Evolutionary conservation across 1,140 invertebrate species (phyloP), one percentile per base, ranked within the genome.

Genomic region (Nasonia vitripennis): DNA sequence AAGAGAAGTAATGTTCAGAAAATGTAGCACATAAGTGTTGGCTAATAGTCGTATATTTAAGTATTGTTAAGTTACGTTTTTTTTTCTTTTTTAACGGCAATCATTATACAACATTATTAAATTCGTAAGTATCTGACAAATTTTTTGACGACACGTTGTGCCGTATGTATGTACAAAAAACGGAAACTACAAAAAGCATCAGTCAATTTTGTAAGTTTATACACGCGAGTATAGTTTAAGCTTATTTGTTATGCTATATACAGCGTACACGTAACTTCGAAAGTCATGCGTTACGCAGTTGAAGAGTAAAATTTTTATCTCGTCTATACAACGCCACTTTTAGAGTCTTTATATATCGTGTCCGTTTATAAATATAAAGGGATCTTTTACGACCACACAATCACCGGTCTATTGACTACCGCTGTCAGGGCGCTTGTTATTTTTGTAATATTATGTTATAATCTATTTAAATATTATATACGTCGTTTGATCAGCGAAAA

Each of bases 371-470:
- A 68, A 81, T 31, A 23, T 82, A 45, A 82, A 86, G 27, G 51
- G 37, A 74, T 83, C 48, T 74, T 86, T 86, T 70, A 83, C 23
- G 77, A 51, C 62, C n/a, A 83, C 23, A 74, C 70, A 85, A 89
- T 89, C 87, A 88, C 89, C 81, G 89, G 83, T 92, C 89, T 88
- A 89, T 89, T 87, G 88, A 88, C 87, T 89, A 89, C 68, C 85
- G 88, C 88, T 90, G 87, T 88, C 86, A 87, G 88, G 77, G 90
- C 89, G 91, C 90, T 93, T 92, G 92, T 93, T 93, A 91, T 92
- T 92, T 90, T 90, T 93, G 89, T 93, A 92, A 91, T 90, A 89
- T 92, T 93, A 87, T 91, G 92, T 93, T 93, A 92, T 91, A 92
- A 87, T 92, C 91, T 93, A 92, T 93, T 92, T 90, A 91, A 92